Evolutionary conservation across 2,113 vertebrate genomes (phyloP).

Genomic region (Dipodomys spectabilis): DNA sequence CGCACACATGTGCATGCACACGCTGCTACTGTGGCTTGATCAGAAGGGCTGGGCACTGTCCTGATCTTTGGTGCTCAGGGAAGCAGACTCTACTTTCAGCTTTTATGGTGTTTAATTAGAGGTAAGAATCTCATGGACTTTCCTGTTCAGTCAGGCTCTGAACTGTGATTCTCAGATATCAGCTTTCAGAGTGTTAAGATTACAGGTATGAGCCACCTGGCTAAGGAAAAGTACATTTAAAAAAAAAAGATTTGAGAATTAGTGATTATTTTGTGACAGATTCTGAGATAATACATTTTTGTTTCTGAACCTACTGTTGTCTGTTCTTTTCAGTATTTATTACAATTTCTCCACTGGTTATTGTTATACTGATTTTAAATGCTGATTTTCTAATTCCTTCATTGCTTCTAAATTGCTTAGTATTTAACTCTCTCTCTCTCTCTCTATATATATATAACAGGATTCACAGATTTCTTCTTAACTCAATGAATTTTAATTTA

Average conservation of each 20-base stretch:
- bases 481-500: neutral
- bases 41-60: too few relatives aligned
- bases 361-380: constrained; percentile 7
- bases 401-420: neutral
- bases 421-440: neutral
- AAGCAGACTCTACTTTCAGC: too few relatives aligned
- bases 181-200: too few relatives aligned
- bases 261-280: constrained; percentile 31
- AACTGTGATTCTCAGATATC: too few relatives aligned
- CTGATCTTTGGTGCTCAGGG: too few relatives aligned
- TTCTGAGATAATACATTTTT: neutral
- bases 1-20: too few relatives aligned
- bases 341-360: constrained; percentile 29
- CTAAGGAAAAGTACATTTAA: neutral
- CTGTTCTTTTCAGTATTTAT: neutral
- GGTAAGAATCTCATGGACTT: too few relatives aligned
- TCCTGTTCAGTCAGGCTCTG: too few relatives aligned
- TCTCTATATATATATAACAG: neutral
- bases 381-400: constrained; percentile 21
- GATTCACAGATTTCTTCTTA: neutral
- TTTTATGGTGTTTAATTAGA: too few relatives aligned
- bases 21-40: too few relatives aligned
- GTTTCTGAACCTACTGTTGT: neutral
- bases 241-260: neutral
- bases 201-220: too few relatives aligned